Conservation (phyloP, 2,113 vertebrate species). For the Tyrannus savana region DNA sequence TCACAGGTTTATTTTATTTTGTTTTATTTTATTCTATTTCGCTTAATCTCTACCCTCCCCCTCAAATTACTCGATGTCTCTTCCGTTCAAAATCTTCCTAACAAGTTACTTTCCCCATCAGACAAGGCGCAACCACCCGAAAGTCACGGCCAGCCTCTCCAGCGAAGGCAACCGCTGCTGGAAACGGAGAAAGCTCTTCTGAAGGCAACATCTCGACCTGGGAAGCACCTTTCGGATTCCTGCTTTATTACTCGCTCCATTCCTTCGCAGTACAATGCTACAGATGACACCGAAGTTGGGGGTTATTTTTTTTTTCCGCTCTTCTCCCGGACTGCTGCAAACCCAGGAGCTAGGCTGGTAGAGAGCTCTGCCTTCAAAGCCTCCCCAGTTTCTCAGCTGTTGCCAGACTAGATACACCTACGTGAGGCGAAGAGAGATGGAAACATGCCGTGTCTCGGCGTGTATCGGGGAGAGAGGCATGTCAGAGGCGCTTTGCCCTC, state of each 20-base stretch:
- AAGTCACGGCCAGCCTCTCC: background rate
- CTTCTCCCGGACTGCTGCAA: background rate
- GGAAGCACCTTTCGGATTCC: conserved; percentile 34
- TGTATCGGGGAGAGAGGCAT: background rate
- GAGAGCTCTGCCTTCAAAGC: background rate
- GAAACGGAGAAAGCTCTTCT: conserved; percentile 1
- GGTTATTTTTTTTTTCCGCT: background rate
- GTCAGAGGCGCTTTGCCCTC: background rate
- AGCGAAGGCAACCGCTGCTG: background rate
- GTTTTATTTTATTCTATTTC: background rate
- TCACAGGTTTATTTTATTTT: rapidly evolving
- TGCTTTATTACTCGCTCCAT: conserved; percentile 1
- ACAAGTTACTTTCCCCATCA: background rate
- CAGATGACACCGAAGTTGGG: background rate
- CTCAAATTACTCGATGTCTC: background rate
- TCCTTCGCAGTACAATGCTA: conserved; percentile 8
- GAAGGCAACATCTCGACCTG: conserved; percentile 29
- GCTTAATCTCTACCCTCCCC: rapidly evolving
- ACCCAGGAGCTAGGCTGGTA: background rate
- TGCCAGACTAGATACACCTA: conserved; percentile 15
- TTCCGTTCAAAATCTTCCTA: background rate
- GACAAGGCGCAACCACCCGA: background rate
- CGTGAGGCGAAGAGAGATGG: background rate
- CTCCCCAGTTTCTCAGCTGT: background rate
- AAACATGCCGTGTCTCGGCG: background rate